Conservation (phyloP, 2,888 invertebrate species). For the Melanargia galathea region DNA sequence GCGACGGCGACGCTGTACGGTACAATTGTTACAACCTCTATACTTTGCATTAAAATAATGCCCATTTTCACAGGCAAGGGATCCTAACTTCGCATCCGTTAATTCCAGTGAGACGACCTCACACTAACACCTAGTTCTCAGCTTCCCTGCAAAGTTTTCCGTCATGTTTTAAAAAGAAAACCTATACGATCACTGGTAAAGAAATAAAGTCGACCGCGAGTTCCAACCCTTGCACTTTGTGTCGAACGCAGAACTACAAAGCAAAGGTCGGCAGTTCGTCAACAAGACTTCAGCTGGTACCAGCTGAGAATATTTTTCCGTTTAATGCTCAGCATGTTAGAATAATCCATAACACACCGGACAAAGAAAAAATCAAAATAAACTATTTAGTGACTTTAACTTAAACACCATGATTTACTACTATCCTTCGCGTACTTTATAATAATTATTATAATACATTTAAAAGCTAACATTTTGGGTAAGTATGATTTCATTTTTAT, state of each 20-base stretch:
- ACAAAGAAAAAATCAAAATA: constrained; percentile 51
- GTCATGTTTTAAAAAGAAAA: constrained; percentile 77
- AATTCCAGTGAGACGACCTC: constrained; percentile 74
- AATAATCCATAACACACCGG: constrained; percentile 67
- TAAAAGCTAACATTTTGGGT: constrained; percentile 76
- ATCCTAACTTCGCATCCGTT: constrained; percentile 78
- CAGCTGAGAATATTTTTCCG: constrained; percentile 80
- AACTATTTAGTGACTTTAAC: constrained; percentile 52
- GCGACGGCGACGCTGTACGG: constrained; percentile 75
- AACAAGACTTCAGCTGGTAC: constrained; percentile 77
- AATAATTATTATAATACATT: constrained; percentile 63
- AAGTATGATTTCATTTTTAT: constrained; percentile 67
- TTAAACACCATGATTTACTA: constrained; percentile 59
- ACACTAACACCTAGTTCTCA: constrained; percentile 79
- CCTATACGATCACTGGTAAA: constrained; percentile 68
- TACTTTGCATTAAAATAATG: constrained; percentile 96
- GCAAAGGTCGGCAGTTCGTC: constrained; percentile 79
- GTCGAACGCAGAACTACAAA: constrained; percentile 71
- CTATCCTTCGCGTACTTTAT: constrained; percentile 61
- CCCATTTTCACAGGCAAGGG: constrained; percentile 88
- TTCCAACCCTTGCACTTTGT: constrained; percentile 76
- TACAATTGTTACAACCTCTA: constrained; percentile 89
- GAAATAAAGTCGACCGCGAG: constrained; percentile 56
- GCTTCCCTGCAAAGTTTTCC: constrained; percentile 81
- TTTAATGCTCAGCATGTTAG: constrained; percentile 81